Evolutionary conservation across 92 coral and sea anemone genomes (phyloP), one percentile per base, ranked within the genome.

Genomic region (Bergia puertoricense): DNA sequence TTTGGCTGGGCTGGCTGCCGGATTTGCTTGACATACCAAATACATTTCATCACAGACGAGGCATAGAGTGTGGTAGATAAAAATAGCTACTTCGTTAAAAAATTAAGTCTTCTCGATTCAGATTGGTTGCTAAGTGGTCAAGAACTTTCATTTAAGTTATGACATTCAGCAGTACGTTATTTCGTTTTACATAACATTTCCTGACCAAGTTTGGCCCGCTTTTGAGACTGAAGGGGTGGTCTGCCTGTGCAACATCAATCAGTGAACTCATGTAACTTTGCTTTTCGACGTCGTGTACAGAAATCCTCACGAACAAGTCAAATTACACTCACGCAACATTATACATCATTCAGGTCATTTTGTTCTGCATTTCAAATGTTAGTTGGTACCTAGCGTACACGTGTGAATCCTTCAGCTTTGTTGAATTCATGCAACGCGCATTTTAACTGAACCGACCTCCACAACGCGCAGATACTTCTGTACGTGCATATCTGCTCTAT

Each of bases 181-280:
- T 77, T 36, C 20, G 56, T 76, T 15, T 41, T 79, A 6, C 65
- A 9, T 37, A 11, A 15, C 68, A 57, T 57, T 57, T 36, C n/a
- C 22, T 30, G 6, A 3, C 43, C 62, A 36, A 16, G 73, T 80
- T 11, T 54, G 59, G 2, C 59, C 59, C 59, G 59, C 59, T 54
- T 11, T 54, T 11, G 14, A 2, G 59, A 54, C 41, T 80, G 71
- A 80, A 80, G 72, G 46, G 16, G 72, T 56, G 85, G 85, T 80
- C 68, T 39, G 72, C 50, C 85, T 57, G 85, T 57, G 50, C 4
- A 23, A 36, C 39, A 38, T 80, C 85, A 56, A 80, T 80, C 85
- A 80, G 85, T 50, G 85, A 80, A 39, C 18, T 30, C 41, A 2
- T 56, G 68, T 37, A 80, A 8, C 69, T 18, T 62, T 44, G 30